Percentiles rank a stretch among this genome's conserved stretches.
Conservation (phyloP, 2,113 vertebrate genomes). For the Capreolus pygargus region DNA sequence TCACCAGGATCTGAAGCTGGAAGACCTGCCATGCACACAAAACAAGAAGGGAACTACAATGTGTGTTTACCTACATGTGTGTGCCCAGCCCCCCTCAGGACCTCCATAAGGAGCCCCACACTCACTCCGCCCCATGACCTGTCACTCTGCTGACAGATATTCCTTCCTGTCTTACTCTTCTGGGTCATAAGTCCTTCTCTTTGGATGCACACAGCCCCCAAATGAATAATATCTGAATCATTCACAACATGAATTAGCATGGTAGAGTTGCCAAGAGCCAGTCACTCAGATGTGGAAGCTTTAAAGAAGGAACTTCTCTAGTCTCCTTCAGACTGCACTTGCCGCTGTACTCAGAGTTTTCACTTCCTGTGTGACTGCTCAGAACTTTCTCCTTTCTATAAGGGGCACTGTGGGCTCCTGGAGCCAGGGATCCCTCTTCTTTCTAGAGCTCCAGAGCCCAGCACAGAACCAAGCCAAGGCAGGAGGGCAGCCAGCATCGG, state of each 20-base stretch:
- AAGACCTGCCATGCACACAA: slow-evolving; percentile 62
- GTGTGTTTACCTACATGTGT: background rate
- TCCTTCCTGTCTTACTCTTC: background rate
- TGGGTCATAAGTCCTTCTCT: background rate
- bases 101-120: background rate
- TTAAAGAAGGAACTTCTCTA: background rate
- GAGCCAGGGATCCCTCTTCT: background rate
- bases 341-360: background rate
- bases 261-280: background rate
- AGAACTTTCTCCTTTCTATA: background rate
- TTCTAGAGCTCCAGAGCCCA: background rate
- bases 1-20: slow-evolving; percentile 76
- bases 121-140: background rate
- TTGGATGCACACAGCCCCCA: background rate
- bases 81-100: background rate
- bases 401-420: background rate
- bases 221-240: background rate
- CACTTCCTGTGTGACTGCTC: background rate
- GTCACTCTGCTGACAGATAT: background rate
- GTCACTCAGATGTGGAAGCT: background rate
- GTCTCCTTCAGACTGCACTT: background rate
- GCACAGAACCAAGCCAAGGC: background rate
- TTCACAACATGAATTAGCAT: background rate
- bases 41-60: accelerated
- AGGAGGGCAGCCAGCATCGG: background rate